Conservation (phyloP, 2,113 vertebrate genomes). For the Cettia cetti region DNA sequence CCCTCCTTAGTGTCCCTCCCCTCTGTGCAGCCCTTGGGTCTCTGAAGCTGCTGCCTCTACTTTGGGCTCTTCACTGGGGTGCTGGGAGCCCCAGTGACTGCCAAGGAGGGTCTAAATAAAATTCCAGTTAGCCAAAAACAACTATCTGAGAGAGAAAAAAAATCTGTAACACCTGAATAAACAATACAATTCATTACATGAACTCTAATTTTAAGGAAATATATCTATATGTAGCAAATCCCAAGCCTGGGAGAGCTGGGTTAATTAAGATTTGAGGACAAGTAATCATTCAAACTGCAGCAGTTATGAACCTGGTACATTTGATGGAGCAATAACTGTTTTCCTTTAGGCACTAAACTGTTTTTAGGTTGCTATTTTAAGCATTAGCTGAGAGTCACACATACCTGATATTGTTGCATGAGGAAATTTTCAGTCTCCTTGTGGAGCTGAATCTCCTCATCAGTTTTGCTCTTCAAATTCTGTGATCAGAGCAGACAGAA, state of each 20-base stretch:
- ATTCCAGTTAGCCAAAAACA: not conserved
- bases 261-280: not conserved
- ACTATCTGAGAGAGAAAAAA: not conserved
- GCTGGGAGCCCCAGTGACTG: not conserved
- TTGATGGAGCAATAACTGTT: not conserved
- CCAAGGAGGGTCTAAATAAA: not conserved
- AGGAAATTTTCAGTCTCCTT: constrained; percentile 76
- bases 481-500: constrained; percentile 40
- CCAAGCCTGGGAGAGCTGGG: not conserved
- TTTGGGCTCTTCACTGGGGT: not conserved
- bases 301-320: not conserved
- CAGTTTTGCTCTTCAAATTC: constrained; percentile 66
- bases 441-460: constrained; percentile 76
- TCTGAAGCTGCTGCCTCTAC: not conserved
- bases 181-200: not conserved
- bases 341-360: not conserved
- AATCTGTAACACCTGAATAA: not conserved
- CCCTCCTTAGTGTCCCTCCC: not conserved
- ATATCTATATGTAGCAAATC: not conserved
- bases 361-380: not conserved
- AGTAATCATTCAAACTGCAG: not conserved
- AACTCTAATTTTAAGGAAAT: not conserved
- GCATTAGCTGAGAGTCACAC: constrained; percentile 5
- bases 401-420: constrained; percentile 70
- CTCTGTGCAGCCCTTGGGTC: not conserved